A percentile compares a stretch with the other conserved stretches of the same genome.
phyloP scores from a whole-genome alignment of 2,888 invertebrate species.

The Ptilodon capucinus region DNA sequence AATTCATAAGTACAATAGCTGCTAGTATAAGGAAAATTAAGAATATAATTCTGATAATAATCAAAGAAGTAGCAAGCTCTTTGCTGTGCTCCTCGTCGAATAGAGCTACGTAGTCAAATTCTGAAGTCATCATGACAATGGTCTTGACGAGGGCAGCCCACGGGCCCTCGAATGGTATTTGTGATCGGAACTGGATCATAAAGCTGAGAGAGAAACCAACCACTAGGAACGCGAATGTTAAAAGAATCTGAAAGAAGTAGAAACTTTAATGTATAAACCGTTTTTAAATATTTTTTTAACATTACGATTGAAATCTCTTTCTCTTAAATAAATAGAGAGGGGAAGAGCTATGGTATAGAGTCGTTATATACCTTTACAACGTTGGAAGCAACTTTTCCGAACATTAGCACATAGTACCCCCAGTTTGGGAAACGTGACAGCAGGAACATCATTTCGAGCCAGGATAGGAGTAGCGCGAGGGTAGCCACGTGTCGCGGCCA shows the following conservation, averaged over 20 bases:
- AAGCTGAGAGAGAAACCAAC: slow-evolving; percentile 82
- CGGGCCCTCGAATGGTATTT: slow-evolving; percentile 76
- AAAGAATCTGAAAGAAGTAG: slow-evolving; percentile 67
- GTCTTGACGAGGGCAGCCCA: slow-evolving; percentile 81
- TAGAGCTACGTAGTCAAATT: slow-evolving; percentile 79
- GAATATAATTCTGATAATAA: slow-evolving; percentile 76
- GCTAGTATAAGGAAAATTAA: slow-evolving; percentile 79
- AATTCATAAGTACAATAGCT: slow-evolving; percentile 83
- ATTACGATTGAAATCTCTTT: no score
- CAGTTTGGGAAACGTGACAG: slow-evolving; percentile 81
- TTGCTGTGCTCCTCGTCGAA: slow-evolving; percentile 71
- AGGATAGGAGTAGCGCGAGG: slow-evolving; percentile 75
- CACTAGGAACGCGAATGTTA: slow-evolving; percentile 74
- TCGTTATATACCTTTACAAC: slow-evolving; percentile 71
- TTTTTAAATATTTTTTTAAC: slow-evolving; percentile 70
- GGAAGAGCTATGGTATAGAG: no score
- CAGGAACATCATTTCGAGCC: slow-evolving; percentile 82
- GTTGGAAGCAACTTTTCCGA: slow-evolving; percentile 82
- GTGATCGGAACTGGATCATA: slow-evolving; percentile 79
- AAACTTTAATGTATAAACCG: background rate
- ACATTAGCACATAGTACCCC: slow-evolving; percentile 84
- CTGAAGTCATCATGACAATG: slow-evolving; percentile 84
- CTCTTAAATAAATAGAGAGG: no score
- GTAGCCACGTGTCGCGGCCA: slow-evolving; percentile 80
- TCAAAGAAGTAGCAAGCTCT: slow-evolving; percentile 61